Percentiles rank a stretch among this genome's conserved stretches.
phyloP scores from a whole-genome alignment of 2,888 invertebrate genomes.

The Cephus spinipes region DNA sequence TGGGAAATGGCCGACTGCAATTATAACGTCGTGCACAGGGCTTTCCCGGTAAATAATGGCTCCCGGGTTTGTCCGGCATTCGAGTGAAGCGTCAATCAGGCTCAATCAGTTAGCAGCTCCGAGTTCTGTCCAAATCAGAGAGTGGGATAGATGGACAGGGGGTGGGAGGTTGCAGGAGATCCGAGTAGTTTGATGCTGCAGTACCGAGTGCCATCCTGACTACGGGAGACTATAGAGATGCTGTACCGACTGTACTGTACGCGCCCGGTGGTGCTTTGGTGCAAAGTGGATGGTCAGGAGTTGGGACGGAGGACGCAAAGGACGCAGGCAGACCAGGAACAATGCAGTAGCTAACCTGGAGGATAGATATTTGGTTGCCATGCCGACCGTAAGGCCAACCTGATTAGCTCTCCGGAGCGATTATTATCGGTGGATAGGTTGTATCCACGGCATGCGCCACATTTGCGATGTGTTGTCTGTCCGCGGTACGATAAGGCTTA shows the following conservation, averaged over 20 bases:
- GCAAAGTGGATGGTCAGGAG: conserved; percentile 13
- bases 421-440: conserved; percentile 6
- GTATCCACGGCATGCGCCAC: neutral
- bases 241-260: too few relatives aligned
- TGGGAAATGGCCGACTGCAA: conserved; percentile 54
- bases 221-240: too few relatives aligned
- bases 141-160: conserved; percentile 30
- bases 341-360: conserved; percentile 18
- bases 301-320: conserved; percentile 18
- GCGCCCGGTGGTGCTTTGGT: too few relatives aligned
- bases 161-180: neutral
- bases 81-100: conserved; percentile 63
- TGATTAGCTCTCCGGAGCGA: conserved; percentile 20
- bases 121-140: conserved; percentile 57
- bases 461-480: neutral
- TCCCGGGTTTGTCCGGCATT: conserved; percentile 58
- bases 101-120: conserved; percentile 60
- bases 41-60: conserved; percentile 60
- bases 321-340: conserved; percentile 26
- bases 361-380: conserved; percentile 32
- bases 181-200: too few relatives aligned
- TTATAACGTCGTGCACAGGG: conserved; percentile 56
- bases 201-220: too few relatives aligned
- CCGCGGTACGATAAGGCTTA: too few relatives aligned
- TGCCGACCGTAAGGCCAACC: conserved; percentile 19